A percentile compares a stretch with the other conserved stretches of the same genome.
Evolutionary conservation across 1,140 invertebrate species (phyloP).

Genomic region (Leptoteleia sp.): DNA sequence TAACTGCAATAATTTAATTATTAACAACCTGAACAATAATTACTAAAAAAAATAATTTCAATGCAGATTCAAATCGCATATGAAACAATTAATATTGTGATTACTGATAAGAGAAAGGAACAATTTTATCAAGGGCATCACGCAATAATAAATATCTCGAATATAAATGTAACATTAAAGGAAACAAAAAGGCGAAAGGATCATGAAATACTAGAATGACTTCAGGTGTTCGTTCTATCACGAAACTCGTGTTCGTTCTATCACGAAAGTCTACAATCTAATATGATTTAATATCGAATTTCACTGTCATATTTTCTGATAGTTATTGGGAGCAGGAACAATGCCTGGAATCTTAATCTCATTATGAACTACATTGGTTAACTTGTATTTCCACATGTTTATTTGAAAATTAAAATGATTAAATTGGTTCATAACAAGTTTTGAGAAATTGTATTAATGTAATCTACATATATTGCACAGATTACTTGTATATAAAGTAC

Average conservation of each 20-base stretch:
- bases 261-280: constrained; percentile 25
- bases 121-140: constrained; percentile 30
- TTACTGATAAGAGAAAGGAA: constrained; percentile 18
- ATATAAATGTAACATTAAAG: constrained; percentile 31
- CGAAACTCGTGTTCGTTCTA: constrained; percentile 35
- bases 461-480: constrained; percentile 7
- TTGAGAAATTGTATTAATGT: constrained; percentile 18
- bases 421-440: constrained; percentile 9
- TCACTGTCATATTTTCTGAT: constrained; percentile 12
- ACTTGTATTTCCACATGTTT: not conserved
- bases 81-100: constrained; percentile 15
- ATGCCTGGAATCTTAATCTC: constrained; percentile 28
- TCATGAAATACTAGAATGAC: constrained; percentile 31
- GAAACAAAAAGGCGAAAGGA: constrained; percentile 29
- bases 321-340: constrained; percentile 30
- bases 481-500: too few species aligned
- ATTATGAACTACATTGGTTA: constrained; percentile 31
- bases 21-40: too few species aligned
- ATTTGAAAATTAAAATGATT: constrained; percentile 13
- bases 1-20: too few species aligned
- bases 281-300: constrained; percentile 51
- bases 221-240: constrained; percentile 25
- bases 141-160: constrained; percentile 26
- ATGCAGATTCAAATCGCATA: too few species aligned
- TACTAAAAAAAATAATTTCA: too few species aligned